These are phyloP conservation scores for Dysdera silvatica DNA, from an alignment of 1,140 invertebrate genomes.

Conservation along the genomic window DNA sequence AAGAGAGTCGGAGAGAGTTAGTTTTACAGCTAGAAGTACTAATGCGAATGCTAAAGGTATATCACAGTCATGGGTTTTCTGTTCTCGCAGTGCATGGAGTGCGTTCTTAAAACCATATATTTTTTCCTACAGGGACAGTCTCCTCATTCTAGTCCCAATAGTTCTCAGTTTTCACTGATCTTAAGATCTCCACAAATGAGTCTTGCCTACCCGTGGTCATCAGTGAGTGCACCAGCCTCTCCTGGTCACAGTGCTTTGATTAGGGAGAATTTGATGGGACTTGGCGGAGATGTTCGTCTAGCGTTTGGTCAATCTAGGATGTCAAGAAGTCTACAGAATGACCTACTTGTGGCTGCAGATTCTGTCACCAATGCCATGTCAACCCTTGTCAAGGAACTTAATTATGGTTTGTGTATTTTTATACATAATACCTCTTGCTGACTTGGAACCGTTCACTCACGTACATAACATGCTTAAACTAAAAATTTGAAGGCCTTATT, in stretches of 20 bases:
- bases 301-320: slow-evolving; percentile 16
- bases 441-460: too few relatives aligned
- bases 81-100: neutral
- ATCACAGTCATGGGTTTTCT: neutral
- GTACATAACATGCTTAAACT: too few relatives aligned
- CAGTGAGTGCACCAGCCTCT: slow-evolving; percentile 60
- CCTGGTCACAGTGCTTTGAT: slow-evolving; percentile 47
- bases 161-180: slow-evolving; percentile 63
- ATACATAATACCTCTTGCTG: too few relatives aligned
- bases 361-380: slow-evolving; percentile 95
- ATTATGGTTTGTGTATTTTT: slow-evolving; percentile 55
- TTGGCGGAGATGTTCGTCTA: slow-evolving; percentile 43
- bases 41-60: slow-evolving; percentile 84
- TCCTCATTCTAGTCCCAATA: slow-evolving; percentile 81
- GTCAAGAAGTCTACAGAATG: slow-evolving; percentile 38
- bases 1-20: slow-evolving; percentile 82
- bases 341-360: slow-evolving; percentile 83
- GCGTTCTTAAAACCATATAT: neutral
- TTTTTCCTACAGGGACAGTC: slow-evolving; percentile 52
- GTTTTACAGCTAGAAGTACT: slow-evolving; percentile 93
- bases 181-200: slow-evolving; percentile 66
- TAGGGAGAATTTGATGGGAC: slow-evolving; percentile 42
- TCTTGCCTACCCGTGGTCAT: slow-evolving; percentile 48
- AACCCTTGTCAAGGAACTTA: slow-evolving; percentile 85
- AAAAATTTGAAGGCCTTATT: too few relatives aligned